phyloP scores from a whole-genome alignment of 2,888 invertebrate species.

The Cyaniris semiargus region DNA sequence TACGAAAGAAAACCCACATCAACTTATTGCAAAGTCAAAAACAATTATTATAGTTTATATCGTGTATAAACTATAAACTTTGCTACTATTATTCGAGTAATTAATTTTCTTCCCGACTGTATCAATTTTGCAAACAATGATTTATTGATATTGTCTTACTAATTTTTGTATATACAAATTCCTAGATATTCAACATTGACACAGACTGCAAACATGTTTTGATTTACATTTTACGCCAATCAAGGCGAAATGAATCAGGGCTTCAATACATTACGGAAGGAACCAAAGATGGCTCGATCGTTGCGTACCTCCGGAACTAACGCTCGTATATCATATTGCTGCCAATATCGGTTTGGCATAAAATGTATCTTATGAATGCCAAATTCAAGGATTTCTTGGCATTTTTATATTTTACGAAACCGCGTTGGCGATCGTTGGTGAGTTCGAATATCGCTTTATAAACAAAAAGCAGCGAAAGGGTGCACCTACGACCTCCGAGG shows the following conservation, averaged over 20 bases:
- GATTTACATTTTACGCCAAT: background rate
- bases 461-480: background rate
- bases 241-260: background rate
- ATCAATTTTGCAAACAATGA: background rate
- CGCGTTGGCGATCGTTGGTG: background rate
- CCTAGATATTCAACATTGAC: background rate
- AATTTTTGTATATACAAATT: background rate
- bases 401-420: background rate
- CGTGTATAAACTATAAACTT: too few species aligned
- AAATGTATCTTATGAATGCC: slow-evolving; percentile 9
- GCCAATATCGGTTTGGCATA: slow-evolving; percentile 2
- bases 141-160: background rate
- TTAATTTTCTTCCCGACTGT: background rate
- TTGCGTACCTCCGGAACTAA: background rate
- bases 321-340: background rate
- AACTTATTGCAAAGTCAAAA: too few species aligned
- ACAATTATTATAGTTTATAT: too few species aligned
- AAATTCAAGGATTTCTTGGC: slow-evolving; percentile 1
- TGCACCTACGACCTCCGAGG: background rate
- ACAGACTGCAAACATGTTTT: slow-evolving; percentile 3
- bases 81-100: too few species aligned
- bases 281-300: background rate
- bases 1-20: too few species aligned
- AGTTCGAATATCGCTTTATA: background rate
- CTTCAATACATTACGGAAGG: slow-evolving; percentile 6